phyloP scores from a whole-genome alignment of 2,888 invertebrate species.

The Oasisia sp. region DNA sequence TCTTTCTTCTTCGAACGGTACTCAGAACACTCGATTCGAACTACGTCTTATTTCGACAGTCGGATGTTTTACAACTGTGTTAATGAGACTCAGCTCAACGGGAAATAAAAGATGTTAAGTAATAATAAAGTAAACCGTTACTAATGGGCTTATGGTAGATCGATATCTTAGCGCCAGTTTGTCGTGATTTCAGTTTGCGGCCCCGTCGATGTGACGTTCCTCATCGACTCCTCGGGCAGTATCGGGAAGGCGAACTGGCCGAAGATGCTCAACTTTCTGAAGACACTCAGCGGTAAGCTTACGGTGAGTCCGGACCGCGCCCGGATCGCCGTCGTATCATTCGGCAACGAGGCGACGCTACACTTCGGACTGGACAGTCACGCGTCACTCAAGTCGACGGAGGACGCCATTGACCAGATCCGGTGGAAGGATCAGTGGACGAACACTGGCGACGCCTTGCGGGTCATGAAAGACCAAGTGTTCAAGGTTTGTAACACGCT shows the following conservation, averaged over 20 bases:
- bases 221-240: conserved; percentile 24
- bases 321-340: background rate
- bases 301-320: conserved; percentile 19
- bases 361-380: background rate
- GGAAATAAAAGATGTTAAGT: background rate
- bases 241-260: conserved; percentile 20
- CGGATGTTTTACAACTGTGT: background rate
- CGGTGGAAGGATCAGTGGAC: conserved; percentile 24
- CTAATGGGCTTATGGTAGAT: background rate
- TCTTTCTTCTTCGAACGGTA: background rate
- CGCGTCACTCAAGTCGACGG: background rate
- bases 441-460: conserved; percentile 18
- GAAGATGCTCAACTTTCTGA: conserved; percentile 18
- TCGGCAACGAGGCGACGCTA: conserved; percentile 20
- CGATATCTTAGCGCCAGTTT: background rate
- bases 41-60: background rate
- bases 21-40: background rate
- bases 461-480: background rate
- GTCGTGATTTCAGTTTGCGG: background rate
- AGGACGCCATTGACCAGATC: conserved; percentile 14
- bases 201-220: conserved; percentile 8
- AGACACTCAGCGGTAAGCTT: background rate
- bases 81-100: background rate
- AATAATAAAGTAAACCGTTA: background rate
- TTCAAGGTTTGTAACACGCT: background rate